A percentile compares a stretch with the other conserved stretches of the same genome.
Conservation (phyloP, 2,113 vertebrate species). For the Candoia aspera region DNA sequence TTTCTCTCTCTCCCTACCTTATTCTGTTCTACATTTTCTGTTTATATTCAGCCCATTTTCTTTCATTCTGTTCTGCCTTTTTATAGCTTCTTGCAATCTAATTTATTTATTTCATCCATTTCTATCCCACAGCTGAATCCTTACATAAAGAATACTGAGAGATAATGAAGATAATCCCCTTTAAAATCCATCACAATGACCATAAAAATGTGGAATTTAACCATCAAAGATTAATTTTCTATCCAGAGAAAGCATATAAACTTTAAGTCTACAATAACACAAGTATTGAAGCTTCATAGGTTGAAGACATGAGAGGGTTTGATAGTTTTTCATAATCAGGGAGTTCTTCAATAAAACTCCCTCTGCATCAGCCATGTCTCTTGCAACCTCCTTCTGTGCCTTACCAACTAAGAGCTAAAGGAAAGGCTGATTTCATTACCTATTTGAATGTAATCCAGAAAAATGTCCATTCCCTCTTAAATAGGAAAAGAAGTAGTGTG, state of each 20-base stretch:
- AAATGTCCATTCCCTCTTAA: background rate
- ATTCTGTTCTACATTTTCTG: background rate
- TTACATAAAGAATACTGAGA: background rate
- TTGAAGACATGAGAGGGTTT: background rate
- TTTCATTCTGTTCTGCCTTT: background rate
- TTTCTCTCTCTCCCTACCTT: accelerated
- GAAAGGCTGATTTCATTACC: background rate
- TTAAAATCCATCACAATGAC: too few relatives aligned
- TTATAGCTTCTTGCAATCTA: background rate
- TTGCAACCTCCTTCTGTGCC: background rate
- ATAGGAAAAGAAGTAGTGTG: background rate
- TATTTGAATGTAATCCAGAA: too few relatives aligned
- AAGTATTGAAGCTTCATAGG: background rate
- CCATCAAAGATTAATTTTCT: background rate
- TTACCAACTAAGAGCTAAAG: background rate
- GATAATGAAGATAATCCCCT: background rate
- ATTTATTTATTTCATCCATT: background rate
- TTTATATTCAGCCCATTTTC: background rate
- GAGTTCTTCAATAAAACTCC: background rate
- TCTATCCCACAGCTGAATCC: background rate
- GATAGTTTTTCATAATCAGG: background rate
- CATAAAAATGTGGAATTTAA: background rate
- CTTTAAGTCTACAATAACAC: background rate
- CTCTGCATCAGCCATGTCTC: background rate
- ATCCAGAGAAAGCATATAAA: background rate